A percentile compares a stretch with the other conserved stretches of the same genome.
Evolutionary conservation across 2,888 invertebrate species (phyloP).

Genomic region (Spicauda simplicius): DNA sequence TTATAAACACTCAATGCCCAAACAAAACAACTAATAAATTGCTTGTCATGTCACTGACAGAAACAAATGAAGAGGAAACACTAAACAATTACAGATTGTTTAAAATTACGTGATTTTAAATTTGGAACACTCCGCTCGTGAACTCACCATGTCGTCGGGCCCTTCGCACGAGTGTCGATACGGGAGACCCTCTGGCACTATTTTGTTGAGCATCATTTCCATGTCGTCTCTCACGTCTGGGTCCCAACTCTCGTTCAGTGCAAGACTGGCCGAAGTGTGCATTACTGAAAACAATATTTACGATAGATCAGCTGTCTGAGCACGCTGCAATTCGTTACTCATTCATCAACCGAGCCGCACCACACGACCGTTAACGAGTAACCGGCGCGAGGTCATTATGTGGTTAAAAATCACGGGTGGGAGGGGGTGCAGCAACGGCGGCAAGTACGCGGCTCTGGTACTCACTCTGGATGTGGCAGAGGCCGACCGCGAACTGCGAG

Average conservation of each 20-base stretch:
- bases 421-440: slow-evolving; percentile 71
- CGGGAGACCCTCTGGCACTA: slow-evolving; percentile 98
- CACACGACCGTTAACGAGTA: slow-evolving; percentile 40
- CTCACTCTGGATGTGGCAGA: slow-evolving; percentile 99
- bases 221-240: slow-evolving; percentile 98
- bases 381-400: slow-evolving; percentile 37
- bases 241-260: slow-evolving; percentile 99
- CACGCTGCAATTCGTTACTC: slow-evolving; percentile 40
- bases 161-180: slow-evolving; percentile 99
- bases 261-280: slow-evolving; percentile 98
- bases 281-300: slow-evolving; percentile 89
- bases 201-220: slow-evolving; percentile 99
- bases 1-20: slow-evolving; percentile 23
- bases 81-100: slow-evolving; percentile 25
- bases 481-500: slow-evolving; percentile 96
- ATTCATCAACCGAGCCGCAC: slow-evolving; percentile 24
- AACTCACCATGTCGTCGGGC: slow-evolving; percentile 98
- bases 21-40: slow-evolving; percentile 33
- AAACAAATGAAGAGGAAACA: slow-evolving; percentile 43
- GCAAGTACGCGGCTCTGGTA: slow-evolving; percentile 70
- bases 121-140: slow-evolving; percentile 8
- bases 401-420: slow-evolving; percentile 61
- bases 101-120: slow-evolving; percentile 22
- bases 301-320: slow-evolving; percentile 62
- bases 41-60: slow-evolving; percentile 36